These are phyloP conservation scores for Ctenopoma kingsleyae DNA, from an alignment of 2,797 vertebrate genomes.

Conservation along the genomic window DNA sequence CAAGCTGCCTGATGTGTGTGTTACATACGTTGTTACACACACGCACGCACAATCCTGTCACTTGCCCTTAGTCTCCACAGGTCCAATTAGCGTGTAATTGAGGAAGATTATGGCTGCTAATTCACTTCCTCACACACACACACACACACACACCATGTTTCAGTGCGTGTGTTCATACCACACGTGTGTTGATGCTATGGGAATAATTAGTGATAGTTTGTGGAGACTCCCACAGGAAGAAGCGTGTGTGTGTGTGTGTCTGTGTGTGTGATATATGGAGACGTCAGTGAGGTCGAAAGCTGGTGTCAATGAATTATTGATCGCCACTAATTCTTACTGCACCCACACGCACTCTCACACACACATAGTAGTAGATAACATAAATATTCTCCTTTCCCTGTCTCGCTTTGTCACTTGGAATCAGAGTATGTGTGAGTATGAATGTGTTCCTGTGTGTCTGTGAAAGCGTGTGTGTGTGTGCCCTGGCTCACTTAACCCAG, in stretches of 20 bases:
- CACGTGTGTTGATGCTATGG: constrained; percentile 36
- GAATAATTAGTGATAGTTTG: constrained; percentile 67
- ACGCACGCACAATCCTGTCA: constrained; percentile 35
- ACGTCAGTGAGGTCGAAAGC: constrained; percentile 66
- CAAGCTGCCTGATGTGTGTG: not conserved
- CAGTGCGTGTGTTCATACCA: not conserved
- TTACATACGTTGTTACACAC: constrained; percentile 12
- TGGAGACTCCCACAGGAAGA: constrained; percentile 49
- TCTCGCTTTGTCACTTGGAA: constrained; percentile 56
- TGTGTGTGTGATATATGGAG: constrained; percentile 54
- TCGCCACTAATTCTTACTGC: constrained; percentile 60
- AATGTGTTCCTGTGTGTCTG: constrained; percentile 44
- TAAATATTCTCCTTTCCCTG: constrained; percentile 57
- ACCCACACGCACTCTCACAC: constrained; percentile 21
- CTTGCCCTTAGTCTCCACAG: constrained; percentile 62
- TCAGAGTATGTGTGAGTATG: constrained; percentile 31
- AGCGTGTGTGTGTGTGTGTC: constrained; percentile 25
- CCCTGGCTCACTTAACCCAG: constrained; percentile 64
- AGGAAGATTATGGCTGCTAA: constrained; percentile 72
- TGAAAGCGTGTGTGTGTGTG: constrained; percentile 47
- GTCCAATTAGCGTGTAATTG: constrained; percentile 77
- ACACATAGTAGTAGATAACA: constrained; percentile 32
- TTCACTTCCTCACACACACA: constrained; percentile 49
- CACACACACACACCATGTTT: constrained; percentile 29
- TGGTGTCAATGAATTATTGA: constrained; percentile 74